Percentiles rank a stretch among this genome's conserved stretches.
Evolutionary conservation across 2,797 vertebrate genomes (phyloP).

Genomic region (Synanceia verrucosa): DNA sequence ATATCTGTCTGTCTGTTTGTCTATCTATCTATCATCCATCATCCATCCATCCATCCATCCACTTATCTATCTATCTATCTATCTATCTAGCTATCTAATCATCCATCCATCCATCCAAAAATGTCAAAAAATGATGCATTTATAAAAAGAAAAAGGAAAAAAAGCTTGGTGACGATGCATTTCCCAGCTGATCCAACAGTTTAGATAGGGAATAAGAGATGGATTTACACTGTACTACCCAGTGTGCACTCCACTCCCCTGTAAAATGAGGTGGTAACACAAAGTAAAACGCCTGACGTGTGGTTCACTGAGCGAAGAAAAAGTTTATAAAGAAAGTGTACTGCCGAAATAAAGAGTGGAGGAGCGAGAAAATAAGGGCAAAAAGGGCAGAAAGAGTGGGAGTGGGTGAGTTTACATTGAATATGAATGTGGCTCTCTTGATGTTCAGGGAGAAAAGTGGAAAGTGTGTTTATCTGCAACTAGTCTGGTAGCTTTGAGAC

Average conservation of each 20-base stretch:
- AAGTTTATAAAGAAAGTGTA: neutral
- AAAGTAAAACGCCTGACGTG: neutral
- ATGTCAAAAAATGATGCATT: no score
- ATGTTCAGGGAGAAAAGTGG: neutral
- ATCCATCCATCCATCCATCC: no score
- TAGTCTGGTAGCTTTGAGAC: neutral
- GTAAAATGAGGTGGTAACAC: neutral
- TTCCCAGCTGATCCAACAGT: neutral
- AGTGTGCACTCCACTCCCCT: neutral
- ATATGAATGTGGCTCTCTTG: conserved; percentile 2
- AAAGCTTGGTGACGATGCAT: no score
- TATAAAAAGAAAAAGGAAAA: no score
- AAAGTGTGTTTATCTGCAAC: neutral
- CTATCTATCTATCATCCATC: no score
- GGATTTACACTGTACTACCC: neutral
- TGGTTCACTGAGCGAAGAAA: neutral
- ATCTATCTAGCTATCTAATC: no score
- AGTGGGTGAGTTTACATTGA: neutral
- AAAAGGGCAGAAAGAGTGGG: neutral
- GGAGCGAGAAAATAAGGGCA: neutral
- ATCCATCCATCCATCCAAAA: no score
- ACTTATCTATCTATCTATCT: no score
- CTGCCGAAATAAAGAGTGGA: neutral
- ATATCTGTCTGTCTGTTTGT: no score
- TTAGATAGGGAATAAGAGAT: neutral